A percentile compares a stretch with the other conserved stretches of the same genome.
Conservation (phyloP, 2,113 vertebrate species). For the Australoheros scitulus region DNA sequence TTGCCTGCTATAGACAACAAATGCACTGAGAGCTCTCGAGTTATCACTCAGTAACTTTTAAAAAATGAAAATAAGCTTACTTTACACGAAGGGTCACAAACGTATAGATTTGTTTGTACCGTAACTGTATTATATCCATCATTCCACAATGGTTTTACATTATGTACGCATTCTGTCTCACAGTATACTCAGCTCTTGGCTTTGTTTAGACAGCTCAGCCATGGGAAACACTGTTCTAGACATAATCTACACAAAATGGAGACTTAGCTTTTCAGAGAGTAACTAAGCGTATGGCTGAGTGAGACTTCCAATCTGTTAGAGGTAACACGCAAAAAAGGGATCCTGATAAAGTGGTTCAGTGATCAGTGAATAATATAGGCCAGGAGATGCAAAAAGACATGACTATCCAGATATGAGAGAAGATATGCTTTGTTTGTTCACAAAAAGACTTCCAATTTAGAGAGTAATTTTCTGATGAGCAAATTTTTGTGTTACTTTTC, state of each 20-base stretch:
- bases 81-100: slow-evolving; percentile 20
- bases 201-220: slow-evolving; percentile 67
- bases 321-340: slow-evolving; percentile 22
- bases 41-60: slow-evolving; percentile 35
- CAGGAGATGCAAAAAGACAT: not conserved
- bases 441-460: not conserved
- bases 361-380: slow-evolving; percentile 9
- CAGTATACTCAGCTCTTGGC: slow-evolving; percentile 49
- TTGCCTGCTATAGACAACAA: not conserved
- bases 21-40: slow-evolving; percentile 1
- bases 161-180: slow-evolving; percentile 55
- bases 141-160: slow-evolving; percentile 31
- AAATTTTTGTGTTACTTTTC: not conserved
- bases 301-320: slow-evolving; percentile 47
- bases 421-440: not conserved
- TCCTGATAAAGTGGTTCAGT: slow-evolving; percentile 9
- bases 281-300: slow-evolving; percentile 34
- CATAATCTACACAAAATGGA: slow-evolving; percentile 63
- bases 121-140: slow-evolving; percentile 48
- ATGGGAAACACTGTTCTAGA: slow-evolving; percentile 57
- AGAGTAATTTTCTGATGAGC: not conserved
- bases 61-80: slow-evolving; percentile 42
- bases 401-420: not conserved
- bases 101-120: slow-evolving; percentile 27
- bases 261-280: slow-evolving; percentile 45